These are phyloP conservation scores for Oncorhynchus clarkii DNA, from an alignment of 2,113 vertebrate species.

Conservation along the genomic window DNA sequence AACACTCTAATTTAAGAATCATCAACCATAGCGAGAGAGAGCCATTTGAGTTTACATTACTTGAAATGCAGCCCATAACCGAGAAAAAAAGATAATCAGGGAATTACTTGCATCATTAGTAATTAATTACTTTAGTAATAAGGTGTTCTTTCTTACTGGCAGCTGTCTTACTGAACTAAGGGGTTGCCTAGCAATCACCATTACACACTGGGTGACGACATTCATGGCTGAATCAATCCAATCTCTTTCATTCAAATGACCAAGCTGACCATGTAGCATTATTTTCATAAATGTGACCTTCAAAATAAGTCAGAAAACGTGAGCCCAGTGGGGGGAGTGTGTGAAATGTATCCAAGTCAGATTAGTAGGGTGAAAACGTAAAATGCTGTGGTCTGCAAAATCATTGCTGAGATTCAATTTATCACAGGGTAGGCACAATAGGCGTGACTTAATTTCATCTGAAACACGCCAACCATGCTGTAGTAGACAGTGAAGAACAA, in stretches of 20 bases:
- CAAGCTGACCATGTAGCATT: constrained; percentile 1
- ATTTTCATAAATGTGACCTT: constrained; percentile 6
- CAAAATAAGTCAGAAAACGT: background rate
- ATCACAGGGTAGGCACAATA: background rate
- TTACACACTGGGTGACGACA: constrained; percentile 9
- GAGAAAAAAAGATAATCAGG: constrained; percentile 2
- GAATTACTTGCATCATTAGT: constrained; percentile 24
- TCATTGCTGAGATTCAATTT: background rate
- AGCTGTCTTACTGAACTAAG: constrained; percentile 13
- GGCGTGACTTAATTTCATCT: background rate
- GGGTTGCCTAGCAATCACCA: constrained; percentile 28
- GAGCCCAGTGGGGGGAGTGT: too few relatives aligned
- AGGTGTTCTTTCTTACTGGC: constrained; percentile 20
- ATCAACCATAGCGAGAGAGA: background rate
- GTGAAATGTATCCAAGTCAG: background rate
- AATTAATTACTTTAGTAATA: constrained; percentile 25
- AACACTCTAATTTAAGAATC: background rate
- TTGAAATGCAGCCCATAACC: constrained; percentile 8
- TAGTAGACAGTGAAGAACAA: background rate
- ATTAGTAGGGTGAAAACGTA: background rate
- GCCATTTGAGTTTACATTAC: background rate
- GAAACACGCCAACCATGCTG: background rate
- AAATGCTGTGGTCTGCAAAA: constrained; percentile 1
- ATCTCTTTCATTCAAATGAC: constrained; percentile 11
- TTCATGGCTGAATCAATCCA: constrained; percentile 14